Base-by-base conservation (phyloP, 2,888 invertebrate genomes). In the Parnassius apollo region DNA sequence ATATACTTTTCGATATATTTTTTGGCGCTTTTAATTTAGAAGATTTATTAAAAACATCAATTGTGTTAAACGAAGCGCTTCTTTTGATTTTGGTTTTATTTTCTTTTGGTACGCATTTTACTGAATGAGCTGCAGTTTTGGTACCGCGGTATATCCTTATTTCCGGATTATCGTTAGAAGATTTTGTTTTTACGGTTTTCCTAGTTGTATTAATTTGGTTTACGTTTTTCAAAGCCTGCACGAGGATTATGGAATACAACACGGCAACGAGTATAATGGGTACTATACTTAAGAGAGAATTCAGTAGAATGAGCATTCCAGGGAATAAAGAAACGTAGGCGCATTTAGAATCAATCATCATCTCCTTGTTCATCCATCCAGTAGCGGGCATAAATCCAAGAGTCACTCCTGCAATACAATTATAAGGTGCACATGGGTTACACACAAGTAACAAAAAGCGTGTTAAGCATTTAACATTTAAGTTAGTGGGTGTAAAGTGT, bases 341-440 rank as follows among this genome's bases (percentile, higher is more conserved):
- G 75, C 94, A 94, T 58, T 78, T 75, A 46, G 76, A 73, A 52
- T 66, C 60, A 42, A 69, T 68, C 12, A 69, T 68, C n/a, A 81
- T 73, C 67, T 89, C 86, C 57, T 71, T 73, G 68, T 86, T 88
- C 35, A 88, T 81, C 92, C 94, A 93, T 65, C 94, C 94, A 9
- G 93, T 92, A 2, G 87, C 82, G 35, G 94, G 94, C 69, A 94
- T 77, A 73, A 93, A 94, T 65, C 94, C 94, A 46, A 94, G 85
- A 25, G 88, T 76, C 12, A 93, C 74, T 74, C 94, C 94, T 93
- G 85, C 44, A 83, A 64, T 55, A 65, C n/a, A 59, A 54, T 51
- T 46, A 35, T 35, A 56, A 66, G 57, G 54, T 59, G 68, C 57
- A 62, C 49, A 66, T 62, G 61, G 63, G 66, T 70, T 68, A 66